Percentiles rank a stretch among this genome's conserved stretches.
Conservation (phyloP, 2,113 vertebrate genomes). For the Cavia porcellus region DNA sequence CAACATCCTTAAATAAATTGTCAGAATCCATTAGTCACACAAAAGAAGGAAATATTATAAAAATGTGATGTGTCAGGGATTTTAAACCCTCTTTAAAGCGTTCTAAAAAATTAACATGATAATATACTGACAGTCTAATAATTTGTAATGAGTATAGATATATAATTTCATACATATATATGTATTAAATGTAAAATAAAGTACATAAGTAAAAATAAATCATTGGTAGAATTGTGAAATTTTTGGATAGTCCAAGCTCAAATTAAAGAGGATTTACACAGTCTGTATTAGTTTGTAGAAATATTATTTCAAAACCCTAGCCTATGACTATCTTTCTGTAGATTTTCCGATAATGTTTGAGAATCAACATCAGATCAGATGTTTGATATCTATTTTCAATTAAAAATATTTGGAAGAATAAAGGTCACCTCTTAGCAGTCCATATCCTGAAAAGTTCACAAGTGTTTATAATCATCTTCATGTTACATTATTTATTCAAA, state of each 20-base stretch:
- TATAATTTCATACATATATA: background rate
- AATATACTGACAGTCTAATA: background rate
- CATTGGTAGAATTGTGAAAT: background rate
- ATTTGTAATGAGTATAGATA: background rate
- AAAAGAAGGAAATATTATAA: slow-evolving; percentile 28
- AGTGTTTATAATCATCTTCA: background rate
- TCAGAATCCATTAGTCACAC: slow-evolving; percentile 34
- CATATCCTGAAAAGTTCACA: background rate
- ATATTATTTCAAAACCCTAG: background rate
- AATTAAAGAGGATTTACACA: background rate
- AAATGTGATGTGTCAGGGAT: background rate
- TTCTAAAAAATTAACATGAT: background rate
- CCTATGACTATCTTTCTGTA: background rate
- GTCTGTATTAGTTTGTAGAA: background rate
- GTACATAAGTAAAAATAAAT: background rate
- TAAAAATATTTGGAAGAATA: background rate
- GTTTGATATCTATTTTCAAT: background rate
- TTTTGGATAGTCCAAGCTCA: background rate
- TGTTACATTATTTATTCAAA: background rate
- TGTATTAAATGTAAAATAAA: slow-evolving; percentile 20
- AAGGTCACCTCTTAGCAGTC: background rate
- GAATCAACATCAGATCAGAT: background rate
- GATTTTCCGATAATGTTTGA: background rate
- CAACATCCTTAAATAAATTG: slow-evolving; percentile 20
- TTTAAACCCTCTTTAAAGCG: background rate